These are phyloP conservation scores for Brachionus angularis DNA, from an alignment of 1,140 invertebrate genomes.

Conservation along the genomic window DNA sequence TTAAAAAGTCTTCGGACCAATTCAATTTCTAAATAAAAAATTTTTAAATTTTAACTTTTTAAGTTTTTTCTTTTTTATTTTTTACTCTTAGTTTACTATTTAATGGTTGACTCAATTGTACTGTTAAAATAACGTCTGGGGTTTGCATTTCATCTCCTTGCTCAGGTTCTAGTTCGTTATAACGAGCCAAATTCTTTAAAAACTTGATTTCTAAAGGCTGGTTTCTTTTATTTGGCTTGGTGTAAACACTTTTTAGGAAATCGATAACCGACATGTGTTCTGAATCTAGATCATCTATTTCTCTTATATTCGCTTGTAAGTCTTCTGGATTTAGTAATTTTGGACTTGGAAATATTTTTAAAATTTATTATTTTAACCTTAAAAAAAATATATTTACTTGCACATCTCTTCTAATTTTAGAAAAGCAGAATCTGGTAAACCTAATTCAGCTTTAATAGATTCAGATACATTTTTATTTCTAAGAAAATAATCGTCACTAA, in stretches of 20 bases:
- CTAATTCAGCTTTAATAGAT: slow-evolving; percentile 19
- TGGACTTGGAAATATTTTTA: background rate
- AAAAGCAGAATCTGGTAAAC: background rate
- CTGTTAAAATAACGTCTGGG: slow-evolving; percentile 25
- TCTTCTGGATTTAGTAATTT: slow-evolving; percentile 19
- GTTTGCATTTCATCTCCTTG: background rate
- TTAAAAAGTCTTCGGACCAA: slow-evolving; percentile 37
- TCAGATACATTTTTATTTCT: slow-evolving; percentile 8
- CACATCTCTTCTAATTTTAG: slow-evolving; percentile 16
- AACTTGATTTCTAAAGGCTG: slow-evolving; percentile 35
- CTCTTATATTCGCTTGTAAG: background rate
- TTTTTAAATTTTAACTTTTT: background rate
- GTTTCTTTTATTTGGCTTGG: slow-evolving; percentile 19
- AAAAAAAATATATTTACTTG: background rate
- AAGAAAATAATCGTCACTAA: slow-evolving; percentile 34
- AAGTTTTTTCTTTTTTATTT: background rate
- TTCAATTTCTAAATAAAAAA: slow-evolving; percentile 17
- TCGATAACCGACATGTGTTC: slow-evolving; percentile 14
- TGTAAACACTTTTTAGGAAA: background rate
- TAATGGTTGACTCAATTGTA: slow-evolving; percentile 28
- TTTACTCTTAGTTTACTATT: slow-evolving; percentile 32
- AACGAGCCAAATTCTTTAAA: slow-evolving; percentile 11
- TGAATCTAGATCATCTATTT: background rate
- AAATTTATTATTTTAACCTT: background rate
- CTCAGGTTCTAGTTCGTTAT: slow-evolving; percentile 23